Base-by-base conservation (phyloP, 1,140 invertebrate genomes). In the Micrasema longulum region DNA sequence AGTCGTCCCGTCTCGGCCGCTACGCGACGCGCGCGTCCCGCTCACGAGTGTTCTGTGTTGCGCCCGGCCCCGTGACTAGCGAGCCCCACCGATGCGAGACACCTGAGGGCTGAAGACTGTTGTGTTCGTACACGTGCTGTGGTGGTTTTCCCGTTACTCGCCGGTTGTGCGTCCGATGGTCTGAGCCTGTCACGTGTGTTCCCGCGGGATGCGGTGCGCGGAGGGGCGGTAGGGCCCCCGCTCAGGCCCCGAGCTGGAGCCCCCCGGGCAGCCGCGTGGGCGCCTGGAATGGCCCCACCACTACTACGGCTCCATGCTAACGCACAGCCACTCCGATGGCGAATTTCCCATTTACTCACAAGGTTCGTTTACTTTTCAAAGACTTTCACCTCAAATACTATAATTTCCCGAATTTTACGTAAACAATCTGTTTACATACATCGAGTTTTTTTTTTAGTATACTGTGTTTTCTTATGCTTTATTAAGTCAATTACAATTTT, bases 281-380 rank as follows among this genome's bases (percentile, higher is more conserved):
- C 72, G 69, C 22, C 65, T 70, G 50, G 69, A 69, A 31, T 75
- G 76, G 67, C 84, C 83, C 74, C 85, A 83, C 75, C 87, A 86
- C 79, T 87, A 85, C 77, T 87, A 87, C 80, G 86, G 85, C 76
- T 85, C 87, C 71, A 92, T 93, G 91, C 85, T 93, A 77, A 92
- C 91, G 55, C 91, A 93, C 82, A 92, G 91, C 80, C 89, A 91
- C 83, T 92, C 91, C 79, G 91, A 93, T 79, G 91, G 91, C 78
- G 91, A 93, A 83, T 93, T 93, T 83, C 91, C 91, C 76, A 89
- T 92, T 80, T 93, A 92, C 81, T 85, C 82, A 62, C 81, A 82
- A 85, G 83, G 83, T 85, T n/a, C n/a, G n/a, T n/a, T n/a, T n/a
- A n/a, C n/a, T n/a, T n/a, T n/a, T n/a, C n/a, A n/a, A 12, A 38